Evolutionary conservation across 2,888 invertebrate species (phyloP).

Genomic region (Dynastes maya): DNA sequence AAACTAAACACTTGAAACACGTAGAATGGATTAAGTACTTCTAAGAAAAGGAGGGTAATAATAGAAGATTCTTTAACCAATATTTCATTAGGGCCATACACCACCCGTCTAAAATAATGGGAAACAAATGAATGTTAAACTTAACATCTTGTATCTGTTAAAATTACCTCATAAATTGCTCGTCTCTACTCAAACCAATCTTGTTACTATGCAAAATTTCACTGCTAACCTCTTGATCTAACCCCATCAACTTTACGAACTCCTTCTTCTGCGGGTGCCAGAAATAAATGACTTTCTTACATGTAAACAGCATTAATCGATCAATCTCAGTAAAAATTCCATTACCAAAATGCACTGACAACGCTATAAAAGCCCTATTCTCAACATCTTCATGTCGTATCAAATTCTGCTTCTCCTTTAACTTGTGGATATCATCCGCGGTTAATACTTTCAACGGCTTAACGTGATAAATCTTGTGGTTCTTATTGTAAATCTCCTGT

Average conservation of each 20-base stretch:
- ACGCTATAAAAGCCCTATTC: slow-evolving; percentile 54
- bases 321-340: slow-evolving; percentile 67
- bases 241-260: slow-evolving; percentile 82
- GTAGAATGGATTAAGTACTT: slow-evolving; percentile 95
- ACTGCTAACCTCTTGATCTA: slow-evolving; percentile 80
- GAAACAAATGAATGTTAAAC: neutral
- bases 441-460: slow-evolving; percentile 65
- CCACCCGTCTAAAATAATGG: slow-evolving; percentile 75
- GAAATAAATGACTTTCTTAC: slow-evolving; percentile 87
- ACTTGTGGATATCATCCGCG: slow-evolving; percentile 62
- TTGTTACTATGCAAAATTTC: slow-evolving; percentile 77
- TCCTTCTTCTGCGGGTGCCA: slow-evolving; percentile 82
- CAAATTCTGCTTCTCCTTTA: slow-evolving; percentile 62
- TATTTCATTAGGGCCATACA: slow-evolving; percentile 90
- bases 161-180: slow-evolving; percentile 78
- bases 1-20: slow-evolving; percentile 96
- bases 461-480: slow-evolving; percentile 67
- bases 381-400: slow-evolving; percentile 55
- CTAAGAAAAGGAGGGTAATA: slow-evolving; percentile 81
- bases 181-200: slow-evolving; percentile 73
- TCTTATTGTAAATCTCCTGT: slow-evolving; percentile 71
- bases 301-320: slow-evolving; percentile 78
- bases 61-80: slow-evolving; percentile 84
- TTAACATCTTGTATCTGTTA: neutral
- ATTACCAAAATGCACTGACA: slow-evolving; percentile 67